Conservation (phyloP, 2,113 vertebrate genomes). For the Salvelinus namaycush region DNA sequence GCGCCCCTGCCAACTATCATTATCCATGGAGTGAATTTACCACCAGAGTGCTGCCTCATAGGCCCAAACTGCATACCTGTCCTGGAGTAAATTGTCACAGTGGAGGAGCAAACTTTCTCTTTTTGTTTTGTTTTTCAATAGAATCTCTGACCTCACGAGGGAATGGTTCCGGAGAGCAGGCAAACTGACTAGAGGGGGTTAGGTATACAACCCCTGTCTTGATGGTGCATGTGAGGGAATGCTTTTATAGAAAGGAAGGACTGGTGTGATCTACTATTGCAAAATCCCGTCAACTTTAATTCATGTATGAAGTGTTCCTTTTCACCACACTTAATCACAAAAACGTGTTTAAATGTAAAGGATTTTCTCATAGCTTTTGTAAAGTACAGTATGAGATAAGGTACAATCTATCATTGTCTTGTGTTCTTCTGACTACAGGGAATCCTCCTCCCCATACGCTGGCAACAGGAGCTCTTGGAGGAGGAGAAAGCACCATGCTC, state of each 20-base stretch:
- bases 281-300: no score
- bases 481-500: not conserved
- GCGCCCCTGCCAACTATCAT: slow-evolving; percentile 80
- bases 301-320: no score
- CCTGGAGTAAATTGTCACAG: not conserved
- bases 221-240: no score
- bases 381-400: not conserved
- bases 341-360: no score
- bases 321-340: no score
- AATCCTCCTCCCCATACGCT: not conserved
- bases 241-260: no score
- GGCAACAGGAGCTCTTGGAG: not conserved
- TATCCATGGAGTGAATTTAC: slow-evolving; percentile 64
- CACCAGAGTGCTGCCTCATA: not conserved
- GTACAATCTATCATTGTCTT: not conserved
- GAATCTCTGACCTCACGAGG: slow-evolving; percentile 6
- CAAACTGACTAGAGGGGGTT: not conserved
- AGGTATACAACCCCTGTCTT: no score
- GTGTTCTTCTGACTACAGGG: not conserved
- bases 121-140: slow-evolving; percentile 31
- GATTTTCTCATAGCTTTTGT: not conserved
- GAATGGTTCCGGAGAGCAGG: not conserved
- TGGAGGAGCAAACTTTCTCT: not conserved
- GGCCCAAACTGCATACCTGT: not conserved
- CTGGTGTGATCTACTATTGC: no score